A percentile compares a stretch with the other conserved stretches of the same genome.
phyloP scores from a whole-genome alignment of 2,113 vertebrate genomes.

The Jaculus jaculus region DNA sequence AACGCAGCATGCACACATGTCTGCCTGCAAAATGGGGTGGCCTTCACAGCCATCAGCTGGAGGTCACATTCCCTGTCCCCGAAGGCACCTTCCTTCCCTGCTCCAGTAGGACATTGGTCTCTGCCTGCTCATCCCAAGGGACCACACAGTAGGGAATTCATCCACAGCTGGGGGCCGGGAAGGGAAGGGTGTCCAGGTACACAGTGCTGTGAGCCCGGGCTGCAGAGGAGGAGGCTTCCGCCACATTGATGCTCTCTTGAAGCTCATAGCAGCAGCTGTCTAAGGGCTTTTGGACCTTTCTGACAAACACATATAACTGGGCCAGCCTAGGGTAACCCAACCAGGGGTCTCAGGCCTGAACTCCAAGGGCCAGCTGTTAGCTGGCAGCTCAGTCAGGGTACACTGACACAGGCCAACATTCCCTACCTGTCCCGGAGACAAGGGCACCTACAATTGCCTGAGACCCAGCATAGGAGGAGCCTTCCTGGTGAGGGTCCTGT shows the following conservation, averaged over 20 bases:
- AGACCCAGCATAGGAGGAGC: background rate
- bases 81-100: background rate
- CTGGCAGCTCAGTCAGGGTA: background rate
- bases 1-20: too few species aligned
- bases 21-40: accelerated
- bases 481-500: accelerated
- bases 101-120: background rate
- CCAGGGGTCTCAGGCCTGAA: background rate
- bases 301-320: background rate
- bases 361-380: background rate
- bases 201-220: accelerated
- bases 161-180: too few species aligned
- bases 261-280: background rate
- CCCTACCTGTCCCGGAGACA: background rate
- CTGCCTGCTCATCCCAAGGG: background rate
- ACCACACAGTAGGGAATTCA: background rate
- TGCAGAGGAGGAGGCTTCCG: too few species aligned
- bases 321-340: too few species aligned
- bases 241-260: background rate
- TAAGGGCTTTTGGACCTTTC: background rate
- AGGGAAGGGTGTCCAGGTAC: too few species aligned
- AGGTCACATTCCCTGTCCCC: background rate
- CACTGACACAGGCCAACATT: accelerated
- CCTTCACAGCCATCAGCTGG: too few species aligned
- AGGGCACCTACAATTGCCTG: background rate